A percentile compares a stretch with the other conserved stretches of the same genome.
phyloP scores from a whole-genome alignment of 2,113 vertebrate genomes.

The Hymenochirus boettgeri region DNA sequence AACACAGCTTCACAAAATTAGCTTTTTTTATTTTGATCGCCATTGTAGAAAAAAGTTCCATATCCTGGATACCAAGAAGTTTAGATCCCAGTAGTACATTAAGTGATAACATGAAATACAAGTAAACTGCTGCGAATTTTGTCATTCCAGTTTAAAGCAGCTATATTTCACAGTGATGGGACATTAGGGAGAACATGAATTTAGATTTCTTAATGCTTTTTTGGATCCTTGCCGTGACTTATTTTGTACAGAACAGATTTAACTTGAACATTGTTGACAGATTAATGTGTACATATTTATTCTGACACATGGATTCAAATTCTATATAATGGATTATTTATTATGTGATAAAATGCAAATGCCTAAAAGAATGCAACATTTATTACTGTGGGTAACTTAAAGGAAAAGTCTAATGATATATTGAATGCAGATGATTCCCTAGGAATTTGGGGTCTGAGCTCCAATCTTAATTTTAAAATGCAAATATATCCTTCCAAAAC shows the following conservation, averaged over 20 bases:
- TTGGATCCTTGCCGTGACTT: constrained; percentile 30
- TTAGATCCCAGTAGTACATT: constrained; percentile 22
- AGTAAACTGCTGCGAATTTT: constrained; percentile 36
- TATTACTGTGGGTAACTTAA: too few species aligned
- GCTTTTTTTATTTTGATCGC: background rate
- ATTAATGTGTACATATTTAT: background rate
- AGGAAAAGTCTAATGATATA: too few species aligned
- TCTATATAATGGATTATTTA: background rate
- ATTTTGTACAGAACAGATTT: constrained; percentile 20
- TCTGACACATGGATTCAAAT: too few species aligned
- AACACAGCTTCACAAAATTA: background rate
- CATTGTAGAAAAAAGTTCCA: constrained; percentile 15
- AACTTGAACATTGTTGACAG: constrained; percentile 19
- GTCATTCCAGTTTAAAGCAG: constrained; percentile 28
- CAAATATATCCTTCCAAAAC: too few species aligned
- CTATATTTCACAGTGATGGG: constrained; percentile 36
- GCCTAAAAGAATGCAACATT: background rate
- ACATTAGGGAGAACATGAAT: constrained; percentile 33
- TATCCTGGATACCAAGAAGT: constrained; percentile 7
- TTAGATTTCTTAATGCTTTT: constrained; percentile 25
- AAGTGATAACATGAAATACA: constrained; percentile 29
- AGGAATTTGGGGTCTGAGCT: too few species aligned
- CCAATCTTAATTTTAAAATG: too few species aligned
- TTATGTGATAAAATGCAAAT: background rate
- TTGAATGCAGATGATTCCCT: too few species aligned